phyloP scores from a whole-genome alignment of 2,113 vertebrate genomes.

The Halcyon senegalensis region DNA sequence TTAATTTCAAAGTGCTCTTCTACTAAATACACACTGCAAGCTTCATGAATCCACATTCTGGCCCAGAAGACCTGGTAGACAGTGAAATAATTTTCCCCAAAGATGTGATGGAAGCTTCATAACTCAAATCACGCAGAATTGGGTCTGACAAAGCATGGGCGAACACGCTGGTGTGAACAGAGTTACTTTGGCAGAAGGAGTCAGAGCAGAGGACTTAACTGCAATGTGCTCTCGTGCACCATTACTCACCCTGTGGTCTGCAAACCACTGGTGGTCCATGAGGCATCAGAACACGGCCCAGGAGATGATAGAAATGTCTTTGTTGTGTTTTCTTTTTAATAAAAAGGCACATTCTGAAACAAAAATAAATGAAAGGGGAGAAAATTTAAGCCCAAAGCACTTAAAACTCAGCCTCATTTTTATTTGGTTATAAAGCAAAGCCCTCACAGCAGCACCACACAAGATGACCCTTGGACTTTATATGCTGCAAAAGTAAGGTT shows the following conservation, averaged over 20 bases:
- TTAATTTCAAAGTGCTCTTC: slow-evolving; percentile 54
- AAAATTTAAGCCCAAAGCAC: background rate
- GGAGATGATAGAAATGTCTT: background rate
- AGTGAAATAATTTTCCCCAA: slow-evolving; percentile 47
- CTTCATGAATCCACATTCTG: background rate
- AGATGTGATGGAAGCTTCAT: background rate
- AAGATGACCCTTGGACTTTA: background rate
- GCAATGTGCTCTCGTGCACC: background rate
- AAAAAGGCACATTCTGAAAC: background rate
- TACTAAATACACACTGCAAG: background rate
- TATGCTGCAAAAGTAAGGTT: background rate
- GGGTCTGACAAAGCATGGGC: slow-evolving; percentile 14
- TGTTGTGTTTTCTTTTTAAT: background rate
- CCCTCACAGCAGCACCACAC: background rate
- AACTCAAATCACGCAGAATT: background rate
- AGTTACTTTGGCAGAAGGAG: slow-evolving; percentile 18
- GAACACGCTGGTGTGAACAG: background rate
- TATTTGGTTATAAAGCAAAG: background rate
- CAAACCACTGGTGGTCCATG: slow-evolving; percentile 34
- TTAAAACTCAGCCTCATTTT: background rate
- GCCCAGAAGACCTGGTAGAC: background rate
- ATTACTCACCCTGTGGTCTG: slow-evolving; percentile 49
- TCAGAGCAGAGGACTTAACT: background rate
- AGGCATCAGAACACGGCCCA: background rate
- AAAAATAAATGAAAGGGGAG: background rate